Conservation (phyloP, 1,140 invertebrate genomes). For the Cydia amplana region DNA sequence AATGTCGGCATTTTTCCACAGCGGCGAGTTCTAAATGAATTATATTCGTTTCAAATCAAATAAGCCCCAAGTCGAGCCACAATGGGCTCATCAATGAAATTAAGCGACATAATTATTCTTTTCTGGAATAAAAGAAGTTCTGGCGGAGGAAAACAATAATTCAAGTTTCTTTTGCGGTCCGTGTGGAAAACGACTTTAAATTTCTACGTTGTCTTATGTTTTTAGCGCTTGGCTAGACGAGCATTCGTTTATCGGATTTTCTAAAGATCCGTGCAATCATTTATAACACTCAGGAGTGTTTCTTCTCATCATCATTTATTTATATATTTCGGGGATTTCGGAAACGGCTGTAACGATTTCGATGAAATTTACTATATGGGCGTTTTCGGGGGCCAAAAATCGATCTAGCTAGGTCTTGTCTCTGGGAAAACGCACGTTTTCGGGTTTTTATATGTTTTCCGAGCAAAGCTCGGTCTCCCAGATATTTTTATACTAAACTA, state of each 20-base stretch:
- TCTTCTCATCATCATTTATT: too few relatives aligned
- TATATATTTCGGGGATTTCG: too few relatives aligned
- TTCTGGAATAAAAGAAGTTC: conserved; percentile 42
- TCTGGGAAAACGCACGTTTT: too few relatives aligned
- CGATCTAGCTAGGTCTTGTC: too few relatives aligned
- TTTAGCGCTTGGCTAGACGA: neutral
- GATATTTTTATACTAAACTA: too few relatives aligned
- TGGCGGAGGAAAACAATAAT: conserved; percentile 10
- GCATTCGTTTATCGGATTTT: neutral
- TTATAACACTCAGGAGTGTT: neutral
- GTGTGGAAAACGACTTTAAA: conserved; percentile 15
- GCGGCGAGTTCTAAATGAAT: conserved; percentile 52
- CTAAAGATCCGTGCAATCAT: neutral
- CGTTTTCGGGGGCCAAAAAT: too few relatives aligned
- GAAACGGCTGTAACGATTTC: too few relatives aligned
- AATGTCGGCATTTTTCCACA: conserved; percentile 47
- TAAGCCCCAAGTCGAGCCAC: conserved; percentile 45
- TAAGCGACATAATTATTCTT: conserved; percentile 66
- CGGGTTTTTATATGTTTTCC: too few relatives aligned
- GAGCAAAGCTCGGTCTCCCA: too few relatives aligned
- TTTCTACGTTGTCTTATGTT: neutral
- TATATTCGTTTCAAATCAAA: conserved; percentile 59
- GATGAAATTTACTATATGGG: too few relatives aligned
- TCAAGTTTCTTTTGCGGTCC: conserved; percentile 17
- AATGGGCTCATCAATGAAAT: conserved; percentile 56